Evolutionary conservation across 1,140 invertebrate species (phyloP).

Genomic region (Cepaea nemoralis): DNA sequence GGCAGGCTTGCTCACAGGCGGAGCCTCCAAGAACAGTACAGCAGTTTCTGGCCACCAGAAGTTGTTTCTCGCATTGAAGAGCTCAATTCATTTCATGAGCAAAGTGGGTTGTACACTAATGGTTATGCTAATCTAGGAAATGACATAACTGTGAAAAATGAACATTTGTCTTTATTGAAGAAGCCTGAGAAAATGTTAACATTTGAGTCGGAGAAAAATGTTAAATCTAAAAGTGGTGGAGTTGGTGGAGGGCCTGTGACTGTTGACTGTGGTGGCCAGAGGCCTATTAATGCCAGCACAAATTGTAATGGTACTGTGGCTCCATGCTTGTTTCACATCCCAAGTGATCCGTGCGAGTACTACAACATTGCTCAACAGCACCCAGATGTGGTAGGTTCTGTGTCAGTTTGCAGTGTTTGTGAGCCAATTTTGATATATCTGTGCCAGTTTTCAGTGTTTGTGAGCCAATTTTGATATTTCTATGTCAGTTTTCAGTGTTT

Average conservation of each 20-base stretch:
- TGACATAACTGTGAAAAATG: not conserved
- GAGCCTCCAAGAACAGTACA: not conserved
- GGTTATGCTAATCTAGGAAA: not conserved
- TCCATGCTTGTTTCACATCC: conserved; percentile 86
- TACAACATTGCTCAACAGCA: conserved; percentile 80
- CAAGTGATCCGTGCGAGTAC: conserved; percentile 86
- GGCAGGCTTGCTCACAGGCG: not conserved
- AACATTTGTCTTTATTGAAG: not conserved
- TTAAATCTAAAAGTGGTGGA: not conserved
- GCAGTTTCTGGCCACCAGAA: not conserved
- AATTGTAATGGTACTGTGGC: conserved; percentile 77
- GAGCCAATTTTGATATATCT: too few relatives aligned
- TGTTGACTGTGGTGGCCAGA: conserved; percentile 54
- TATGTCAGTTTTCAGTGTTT: too few relatives aligned
- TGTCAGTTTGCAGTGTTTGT: too few relatives aligned
- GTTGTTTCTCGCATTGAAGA: conserved; percentile 21
- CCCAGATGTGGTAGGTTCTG: conserved; percentile 50
- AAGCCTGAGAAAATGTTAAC: not conserved
- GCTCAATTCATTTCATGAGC: not conserved
- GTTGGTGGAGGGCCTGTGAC: conserved; percentile 37
- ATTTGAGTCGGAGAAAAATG: not conserved
- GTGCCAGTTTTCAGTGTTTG: too few relatives aligned
- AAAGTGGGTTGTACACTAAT: not conserved
- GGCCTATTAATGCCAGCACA: conserved; percentile 54
- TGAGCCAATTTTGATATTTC: too few relatives aligned